phyloP scores from a whole-genome alignment of 2,113 vertebrate genomes.

The Eretmochelys imbricata region DNA sequence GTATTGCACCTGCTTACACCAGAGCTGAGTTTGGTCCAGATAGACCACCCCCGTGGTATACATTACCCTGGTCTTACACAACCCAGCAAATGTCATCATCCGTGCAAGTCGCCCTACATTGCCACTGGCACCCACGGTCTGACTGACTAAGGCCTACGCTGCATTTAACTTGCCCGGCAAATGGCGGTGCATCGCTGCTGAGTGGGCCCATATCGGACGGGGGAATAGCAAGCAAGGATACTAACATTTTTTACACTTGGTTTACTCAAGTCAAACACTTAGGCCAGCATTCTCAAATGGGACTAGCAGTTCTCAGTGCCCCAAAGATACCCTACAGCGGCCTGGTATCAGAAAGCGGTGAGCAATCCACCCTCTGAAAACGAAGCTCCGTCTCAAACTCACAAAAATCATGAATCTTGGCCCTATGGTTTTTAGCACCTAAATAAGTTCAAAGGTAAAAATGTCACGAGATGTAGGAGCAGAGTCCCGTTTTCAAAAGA shows the following conservation, averaged over 20 bases:
- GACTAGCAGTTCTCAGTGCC: neutral
- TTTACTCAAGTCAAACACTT: neutral
- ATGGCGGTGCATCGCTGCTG: neutral
- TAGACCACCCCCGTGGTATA: neutral
- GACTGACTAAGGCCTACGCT: neutral
- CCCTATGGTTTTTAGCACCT: neutral
- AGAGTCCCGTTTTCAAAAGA: neutral
- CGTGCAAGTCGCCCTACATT: neutral
- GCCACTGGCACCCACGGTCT: neutral
- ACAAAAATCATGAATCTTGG: neutral
- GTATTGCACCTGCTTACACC: neutral
- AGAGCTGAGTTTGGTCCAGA: neutral
- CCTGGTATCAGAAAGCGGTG: neutral
- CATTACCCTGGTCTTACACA: neutral
- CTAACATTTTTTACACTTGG: neutral
- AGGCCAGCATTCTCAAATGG: neutral
- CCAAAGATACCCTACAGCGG: neutral
- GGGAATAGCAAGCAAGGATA: neutral
- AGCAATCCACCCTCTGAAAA: neutral
- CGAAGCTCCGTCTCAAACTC: neutral
- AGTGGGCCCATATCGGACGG: neutral
- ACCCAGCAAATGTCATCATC: neutral
- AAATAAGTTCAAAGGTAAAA: neutral
- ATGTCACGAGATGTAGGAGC: neutral
- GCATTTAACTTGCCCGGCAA: neutral